phyloP scores from a whole-genome alignment of 2,797 vertebrate species.

The Coendou prehensilis region DNA sequence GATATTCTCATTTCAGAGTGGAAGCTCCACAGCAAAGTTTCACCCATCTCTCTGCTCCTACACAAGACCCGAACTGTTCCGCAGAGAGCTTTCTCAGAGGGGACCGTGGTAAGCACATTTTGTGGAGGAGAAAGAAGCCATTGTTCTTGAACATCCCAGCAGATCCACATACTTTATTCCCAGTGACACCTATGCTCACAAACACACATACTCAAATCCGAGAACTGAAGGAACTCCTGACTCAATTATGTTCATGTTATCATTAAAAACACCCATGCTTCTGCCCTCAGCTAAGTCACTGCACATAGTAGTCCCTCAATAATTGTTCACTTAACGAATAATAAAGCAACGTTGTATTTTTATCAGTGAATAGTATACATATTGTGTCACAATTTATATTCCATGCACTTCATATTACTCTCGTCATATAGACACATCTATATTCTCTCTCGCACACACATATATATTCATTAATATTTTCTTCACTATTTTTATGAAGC shows the following conservation, averaged over 20 bases:
- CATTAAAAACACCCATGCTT: background rate
- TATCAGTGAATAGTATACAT: background rate
- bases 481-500: background rate
- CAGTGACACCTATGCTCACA: background rate
- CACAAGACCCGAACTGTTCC: background rate
- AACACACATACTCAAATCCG: background rate
- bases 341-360: constrained; percentile 18
- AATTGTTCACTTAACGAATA: constrained; percentile 33
- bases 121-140: background rate
- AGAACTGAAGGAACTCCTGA: constrained; percentile 65
- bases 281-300: background rate
- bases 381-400: background rate
- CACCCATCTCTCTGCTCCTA: background rate
- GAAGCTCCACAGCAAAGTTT: background rate
- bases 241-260: constrained; percentile 51
- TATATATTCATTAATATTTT: background rate
- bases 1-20: background rate
- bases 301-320: background rate
- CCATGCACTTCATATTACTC: constrained; percentile 11
- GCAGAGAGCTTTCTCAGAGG: background rate
- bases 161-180: background rate
- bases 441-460: background rate
- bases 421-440: background rate
- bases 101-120: too few species aligned
- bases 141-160: background rate